Evolutionary conservation across 2,797 vertebrate genomes (phyloP).

Genomic region (Mus spretus): DNA sequence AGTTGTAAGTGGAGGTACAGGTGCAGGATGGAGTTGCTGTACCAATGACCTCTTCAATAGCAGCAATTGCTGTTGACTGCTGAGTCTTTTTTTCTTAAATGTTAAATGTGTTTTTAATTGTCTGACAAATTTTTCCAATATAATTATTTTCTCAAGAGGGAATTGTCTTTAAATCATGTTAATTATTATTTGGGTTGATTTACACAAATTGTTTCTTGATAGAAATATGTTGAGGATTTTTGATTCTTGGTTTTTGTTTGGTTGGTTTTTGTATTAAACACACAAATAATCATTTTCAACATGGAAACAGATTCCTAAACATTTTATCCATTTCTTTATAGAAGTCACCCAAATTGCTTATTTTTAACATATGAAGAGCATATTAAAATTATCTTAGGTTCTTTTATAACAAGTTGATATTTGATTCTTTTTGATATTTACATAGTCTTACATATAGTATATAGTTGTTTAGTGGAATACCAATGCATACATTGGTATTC

Average conservation of each 20-base stretch:
- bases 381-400: slow-evolving; percentile 13
- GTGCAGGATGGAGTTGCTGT: neutral
- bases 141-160: neutral
- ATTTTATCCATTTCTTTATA: neutral
- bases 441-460: neutral
- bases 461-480: neutral
- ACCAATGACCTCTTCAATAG: too few species aligned
- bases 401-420: neutral
- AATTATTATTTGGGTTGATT: neutral
- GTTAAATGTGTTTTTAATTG: neutral
- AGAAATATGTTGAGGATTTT: neutral
- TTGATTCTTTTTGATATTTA: neutral
- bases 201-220: neutral
- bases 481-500: neutral
- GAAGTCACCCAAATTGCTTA: neutral
- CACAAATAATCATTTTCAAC: neutral
- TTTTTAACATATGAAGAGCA: neutral
- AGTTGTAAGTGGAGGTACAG: neutral
- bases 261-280: neutral
- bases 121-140: neutral
- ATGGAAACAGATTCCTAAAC: neutral
- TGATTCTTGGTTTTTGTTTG: neutral
- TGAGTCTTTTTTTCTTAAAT: neutral
- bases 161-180: neutral
- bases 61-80: neutral